phyloP scores from a whole-genome alignment of 2,888 invertebrate species.

The Scaptomyza parva region DNA sequence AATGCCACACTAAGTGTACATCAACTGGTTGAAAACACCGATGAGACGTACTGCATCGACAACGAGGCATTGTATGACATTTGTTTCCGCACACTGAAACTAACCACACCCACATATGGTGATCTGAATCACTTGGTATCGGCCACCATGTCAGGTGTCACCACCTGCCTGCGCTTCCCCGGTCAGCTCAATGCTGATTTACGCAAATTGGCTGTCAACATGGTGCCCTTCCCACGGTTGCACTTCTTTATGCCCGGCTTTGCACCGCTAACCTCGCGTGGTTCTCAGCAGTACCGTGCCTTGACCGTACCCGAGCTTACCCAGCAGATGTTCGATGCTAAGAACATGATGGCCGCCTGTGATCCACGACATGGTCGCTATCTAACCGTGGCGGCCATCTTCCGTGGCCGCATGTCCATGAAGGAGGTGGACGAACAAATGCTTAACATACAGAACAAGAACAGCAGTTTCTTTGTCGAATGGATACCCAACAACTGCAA shows the following conservation, averaged over 20 bases:
- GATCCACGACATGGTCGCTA: slow-evolving; percentile 97
- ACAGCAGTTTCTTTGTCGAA: slow-evolving; percentile 94
- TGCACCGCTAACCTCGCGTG: slow-evolving; percentile 95
- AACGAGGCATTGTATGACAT: slow-evolving; percentile 97
- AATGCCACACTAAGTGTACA: slow-evolving; percentile 95
- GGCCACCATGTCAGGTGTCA: slow-evolving; percentile 94
- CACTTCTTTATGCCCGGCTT: slow-evolving; percentile 99
- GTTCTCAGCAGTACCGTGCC: slow-evolving; percentile 95
- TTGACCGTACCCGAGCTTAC: slow-evolving; percentile 96
- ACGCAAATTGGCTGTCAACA: slow-evolving; percentile 96
- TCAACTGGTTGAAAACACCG: slow-evolving; percentile 95
- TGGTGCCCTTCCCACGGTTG: slow-evolving; percentile 98
- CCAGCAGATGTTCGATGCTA: slow-evolving; percentile 96
- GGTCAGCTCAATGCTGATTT: slow-evolving; percentile 97
- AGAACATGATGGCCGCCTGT: slow-evolving; percentile 99
- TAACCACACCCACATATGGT: slow-evolving; percentile 95
- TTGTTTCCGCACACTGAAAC: slow-evolving; percentile 95
- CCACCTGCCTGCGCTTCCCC: slow-evolving; percentile 94
- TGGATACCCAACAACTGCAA: slow-evolving; percentile 98
- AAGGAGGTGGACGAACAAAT: slow-evolving; percentile 96
- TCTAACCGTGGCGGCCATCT: slow-evolving; percentile 95
- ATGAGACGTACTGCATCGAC: slow-evolving; percentile 96
- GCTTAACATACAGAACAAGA: slow-evolving; percentile 98
- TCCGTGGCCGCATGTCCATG: slow-evolving; percentile 97
- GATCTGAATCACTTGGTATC: slow-evolving; percentile 97